A percentile compares a stretch with the other conserved stretches of the same genome.
Evolutionary conservation across 2,113 vertebrate species (phyloP).

Genomic region (Telmatochromis brachygnathus): DNA sequence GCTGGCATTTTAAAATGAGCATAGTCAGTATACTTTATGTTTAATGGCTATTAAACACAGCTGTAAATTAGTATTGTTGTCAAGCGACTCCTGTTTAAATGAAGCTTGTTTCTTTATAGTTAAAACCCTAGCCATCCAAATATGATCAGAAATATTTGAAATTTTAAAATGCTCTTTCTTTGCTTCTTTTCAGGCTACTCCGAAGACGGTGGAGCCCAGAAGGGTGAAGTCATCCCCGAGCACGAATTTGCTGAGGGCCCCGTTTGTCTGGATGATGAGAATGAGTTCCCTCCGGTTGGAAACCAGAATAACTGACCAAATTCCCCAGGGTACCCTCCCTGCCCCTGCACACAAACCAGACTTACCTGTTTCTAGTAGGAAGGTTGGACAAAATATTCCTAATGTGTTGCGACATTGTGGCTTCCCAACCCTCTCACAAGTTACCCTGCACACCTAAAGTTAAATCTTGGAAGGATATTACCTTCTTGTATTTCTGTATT

Average conservation of each 20-base stretch:
- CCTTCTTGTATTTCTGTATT: slow-evolving; percentile 9
- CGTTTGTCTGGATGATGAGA: slow-evolving; percentile 88
- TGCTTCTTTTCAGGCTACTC: slow-evolving; percentile 81
- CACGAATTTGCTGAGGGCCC: slow-evolving; percentile 89
- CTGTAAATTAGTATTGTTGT: neutral
- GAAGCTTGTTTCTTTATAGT: neutral
- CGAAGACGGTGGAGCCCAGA: slow-evolving; percentile 85
- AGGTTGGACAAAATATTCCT: slow-evolving; percentile 1
- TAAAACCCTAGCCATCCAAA: neutral
- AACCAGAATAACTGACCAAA: slow-evolving; percentile 75
- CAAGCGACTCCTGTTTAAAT: neutral
- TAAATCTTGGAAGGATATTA: slow-evolving; percentile 5
- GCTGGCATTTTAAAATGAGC: neutral
- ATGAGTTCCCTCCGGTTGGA: slow-evolving; percentile 91
- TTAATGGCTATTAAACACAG: neutral
- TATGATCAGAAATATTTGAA: neutral
- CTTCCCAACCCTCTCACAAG: neutral
- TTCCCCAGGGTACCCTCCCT: neutral
- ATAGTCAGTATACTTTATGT: neutral
- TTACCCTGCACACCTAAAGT: slow-evolving; percentile 30
- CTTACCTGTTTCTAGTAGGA: neutral
- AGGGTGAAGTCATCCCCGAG: slow-evolving; percentile 88
- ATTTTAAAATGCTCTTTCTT: neutral
- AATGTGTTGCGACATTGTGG: neutral
- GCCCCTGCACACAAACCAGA: slow-evolving; percentile 4